These are phyloP conservation scores for Aporophyla nigra DNA, from an alignment of 2,888 invertebrate genomes.

Conservation along the genomic window DNA sequence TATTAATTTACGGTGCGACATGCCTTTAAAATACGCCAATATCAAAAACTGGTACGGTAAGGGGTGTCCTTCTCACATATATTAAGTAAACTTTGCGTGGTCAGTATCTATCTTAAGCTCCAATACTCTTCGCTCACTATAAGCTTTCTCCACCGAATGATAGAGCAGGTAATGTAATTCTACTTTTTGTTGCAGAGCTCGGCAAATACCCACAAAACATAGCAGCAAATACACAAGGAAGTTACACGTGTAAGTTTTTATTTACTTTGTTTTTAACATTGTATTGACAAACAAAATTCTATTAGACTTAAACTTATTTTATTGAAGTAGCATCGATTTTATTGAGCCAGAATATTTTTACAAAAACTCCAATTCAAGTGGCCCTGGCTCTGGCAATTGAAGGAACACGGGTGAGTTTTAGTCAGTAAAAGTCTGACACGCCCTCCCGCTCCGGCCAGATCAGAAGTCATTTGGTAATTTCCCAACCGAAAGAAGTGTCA, in stretches of 20 bases:
- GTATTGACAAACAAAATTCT: not conserved
- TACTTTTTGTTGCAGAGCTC: conserved; percentile 91
- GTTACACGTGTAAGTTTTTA: conserved; percentile 95
- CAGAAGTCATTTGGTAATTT: too few species aligned
- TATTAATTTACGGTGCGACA: not conserved
- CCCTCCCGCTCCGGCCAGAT: too few species aligned
- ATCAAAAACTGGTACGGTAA: not conserved
- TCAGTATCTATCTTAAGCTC: not conserved
- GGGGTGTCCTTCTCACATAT: not conserved
- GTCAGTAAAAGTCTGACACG: too few species aligned
- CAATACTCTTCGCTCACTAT: not conserved
- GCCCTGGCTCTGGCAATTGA: too few species aligned
- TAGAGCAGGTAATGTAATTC: not conserved
- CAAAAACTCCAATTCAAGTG: not conserved
- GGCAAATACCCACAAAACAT: conserved; percentile 96
- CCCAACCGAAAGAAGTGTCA: too few species aligned
- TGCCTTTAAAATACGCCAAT: not conserved
- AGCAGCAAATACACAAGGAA: conserved; percentile 95
- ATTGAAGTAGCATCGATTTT: too few species aligned
- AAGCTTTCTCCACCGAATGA: not conserved
- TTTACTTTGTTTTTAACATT: not conserved
- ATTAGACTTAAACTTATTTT: not conserved
- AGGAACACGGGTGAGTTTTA: too few species aligned
- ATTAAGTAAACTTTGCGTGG: not conserved
- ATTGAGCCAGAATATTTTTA: not conserved